Evolutionary conservation across 2,797 vertebrate genomes (phyloP).

Genomic region (Taenioides sp.): DNA sequence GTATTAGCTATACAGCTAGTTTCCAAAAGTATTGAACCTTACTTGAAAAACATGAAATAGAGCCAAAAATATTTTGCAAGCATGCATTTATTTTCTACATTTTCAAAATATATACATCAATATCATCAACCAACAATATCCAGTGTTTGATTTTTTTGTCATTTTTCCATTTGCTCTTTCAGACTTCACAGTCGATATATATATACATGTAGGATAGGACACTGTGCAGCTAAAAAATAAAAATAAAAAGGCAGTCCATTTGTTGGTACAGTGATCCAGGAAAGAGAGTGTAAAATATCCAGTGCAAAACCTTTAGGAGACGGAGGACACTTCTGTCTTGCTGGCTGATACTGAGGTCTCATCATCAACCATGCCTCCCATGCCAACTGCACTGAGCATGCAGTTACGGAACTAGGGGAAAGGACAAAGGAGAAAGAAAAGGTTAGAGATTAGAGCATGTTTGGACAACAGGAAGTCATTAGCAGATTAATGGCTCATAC

Average conservation of each 20-base stretch:
- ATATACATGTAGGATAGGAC: background rate
- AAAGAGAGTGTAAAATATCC: background rate
- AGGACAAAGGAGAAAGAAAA: constrained; percentile 1
- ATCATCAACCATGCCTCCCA: constrained; percentile 77
- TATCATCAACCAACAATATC: constrained; percentile 30
- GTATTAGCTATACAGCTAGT: too few species aligned
- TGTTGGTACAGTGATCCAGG: background rate
- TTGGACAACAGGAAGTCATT: background rate
- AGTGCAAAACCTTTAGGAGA: constrained; percentile 53
- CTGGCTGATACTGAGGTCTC: constrained; percentile 71
- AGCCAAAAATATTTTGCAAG: constrained; percentile 32
- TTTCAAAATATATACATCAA: constrained; percentile 61
- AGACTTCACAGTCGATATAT: background rate
- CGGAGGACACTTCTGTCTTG: constrained; percentile 78
- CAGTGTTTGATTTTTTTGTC: constrained; percentile 24
- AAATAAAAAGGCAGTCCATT: background rate
- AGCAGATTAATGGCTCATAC: too few species aligned
- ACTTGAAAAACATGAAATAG: background rate
- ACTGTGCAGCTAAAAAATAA: background rate
- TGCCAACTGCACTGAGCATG: constrained; percentile 81
- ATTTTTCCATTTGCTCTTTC: background rate
- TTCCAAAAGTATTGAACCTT: background rate
- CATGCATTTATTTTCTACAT: constrained; percentile 57
- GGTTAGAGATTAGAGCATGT: background rate
- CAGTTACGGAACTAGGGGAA: constrained; percentile 85